Evolutionary conservation across 1,140 invertebrate genomes (phyloP).

Genomic region (Teleopsis dalmanni): DNA sequence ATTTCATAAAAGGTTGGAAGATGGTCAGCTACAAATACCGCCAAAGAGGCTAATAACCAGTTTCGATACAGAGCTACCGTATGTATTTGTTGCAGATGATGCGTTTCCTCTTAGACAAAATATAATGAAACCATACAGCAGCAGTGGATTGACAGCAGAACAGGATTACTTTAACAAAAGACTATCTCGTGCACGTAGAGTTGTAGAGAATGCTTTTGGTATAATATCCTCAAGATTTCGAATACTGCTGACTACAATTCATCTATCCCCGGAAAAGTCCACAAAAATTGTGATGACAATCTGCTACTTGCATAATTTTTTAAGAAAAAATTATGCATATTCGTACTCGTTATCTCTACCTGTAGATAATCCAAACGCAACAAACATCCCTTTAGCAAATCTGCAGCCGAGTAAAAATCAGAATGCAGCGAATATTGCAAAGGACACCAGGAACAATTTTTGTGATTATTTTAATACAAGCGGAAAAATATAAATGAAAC

Average conservation of each 20-base stretch:
- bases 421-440: neutral
- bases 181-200: conserved; percentile 33
- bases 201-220: conserved; percentile 46
- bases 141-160: conserved; percentile 15
- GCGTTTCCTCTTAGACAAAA: conserved; percentile 30
- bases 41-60: conserved; percentile 17
- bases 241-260: neutral
- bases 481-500: neutral
- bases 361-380: neutral
- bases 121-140: conserved; percentile 34
- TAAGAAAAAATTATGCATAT: neutral
- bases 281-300: neutral
- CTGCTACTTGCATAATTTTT: conserved; percentile 6
- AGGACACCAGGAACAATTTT: neutral
- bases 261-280: neutral
- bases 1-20: conserved; percentile 38
- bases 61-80: conserved; percentile 14
- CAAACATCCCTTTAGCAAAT: neutral
- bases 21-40: conserved; percentile 19
- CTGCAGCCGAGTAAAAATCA: neutral
- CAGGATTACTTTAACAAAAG: conserved; percentile 45
- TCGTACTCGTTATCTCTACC: neutral
- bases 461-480: neutral
- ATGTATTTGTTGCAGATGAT: conserved; percentile 43
- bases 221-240: conserved; percentile 21